Evolutionary conservation across 2,888 invertebrate species (phyloP).

Genomic region (Trichogramma dendrolimi): DNA sequence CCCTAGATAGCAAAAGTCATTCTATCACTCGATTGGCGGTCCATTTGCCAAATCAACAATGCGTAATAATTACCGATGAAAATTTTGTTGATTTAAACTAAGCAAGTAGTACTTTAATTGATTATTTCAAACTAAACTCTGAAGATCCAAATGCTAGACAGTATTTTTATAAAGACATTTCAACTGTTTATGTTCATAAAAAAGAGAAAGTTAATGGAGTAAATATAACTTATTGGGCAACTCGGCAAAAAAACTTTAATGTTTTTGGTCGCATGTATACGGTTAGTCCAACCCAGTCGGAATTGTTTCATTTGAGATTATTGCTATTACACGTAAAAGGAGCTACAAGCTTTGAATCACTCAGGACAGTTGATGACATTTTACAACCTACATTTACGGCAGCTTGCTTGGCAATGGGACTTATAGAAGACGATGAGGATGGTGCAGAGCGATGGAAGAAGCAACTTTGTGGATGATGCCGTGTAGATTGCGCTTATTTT

Average conservation of each 20-base stretch:
- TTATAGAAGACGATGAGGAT: constrained; percentile 23
- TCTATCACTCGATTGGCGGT: constrained; percentile 24
- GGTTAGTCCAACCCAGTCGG: constrained; percentile 31
- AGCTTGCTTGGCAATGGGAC: constrained; percentile 13
- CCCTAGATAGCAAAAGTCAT: constrained; percentile 28
- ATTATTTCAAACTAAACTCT: too few relatives aligned
- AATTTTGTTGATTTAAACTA: too few relatives aligned
- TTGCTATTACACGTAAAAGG: constrained; percentile 35
- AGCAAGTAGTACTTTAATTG: too few relatives aligned
- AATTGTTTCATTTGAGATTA: constrained; percentile 34
- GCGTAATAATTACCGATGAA: too few relatives aligned
- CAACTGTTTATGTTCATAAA: too few relatives aligned
- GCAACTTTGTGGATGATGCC: constrained; percentile 25
- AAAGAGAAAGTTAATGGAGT: not conserved
- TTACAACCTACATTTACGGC: constrained; percentile 26
- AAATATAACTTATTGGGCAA: constrained; percentile 4
- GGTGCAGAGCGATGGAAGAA: constrained; percentile 13
- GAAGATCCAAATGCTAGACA: too few relatives aligned
- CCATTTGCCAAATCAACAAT: constrained; percentile 28
- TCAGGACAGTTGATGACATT: constrained; percentile 34
- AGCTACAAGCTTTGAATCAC: constrained; percentile 35
- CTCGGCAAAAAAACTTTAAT: constrained; percentile 12
- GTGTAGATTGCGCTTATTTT: constrained; percentile 33
- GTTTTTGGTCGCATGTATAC: constrained; percentile 32
- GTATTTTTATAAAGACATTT: too few relatives aligned